Base-by-base conservation (phyloP, 2,797 vertebrate species). In the Phoxinus dragarum region DNA sequence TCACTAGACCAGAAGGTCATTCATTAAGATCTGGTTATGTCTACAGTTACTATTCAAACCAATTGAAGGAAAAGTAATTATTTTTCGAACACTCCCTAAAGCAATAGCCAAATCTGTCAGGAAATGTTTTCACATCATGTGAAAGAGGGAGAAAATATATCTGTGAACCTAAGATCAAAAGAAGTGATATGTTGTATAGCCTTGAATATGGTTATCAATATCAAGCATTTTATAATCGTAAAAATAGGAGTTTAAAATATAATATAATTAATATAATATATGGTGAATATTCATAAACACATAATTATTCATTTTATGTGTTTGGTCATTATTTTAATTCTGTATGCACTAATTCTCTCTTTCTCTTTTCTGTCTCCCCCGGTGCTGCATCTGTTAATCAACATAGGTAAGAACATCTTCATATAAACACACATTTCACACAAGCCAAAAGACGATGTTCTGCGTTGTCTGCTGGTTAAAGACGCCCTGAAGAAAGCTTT, bases 1-100 rank as follows among this genome's bases (percentile, higher is more conserved):
- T 92, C 92, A 92, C 87, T 87, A 86, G 93, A 94, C 89, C 93
- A 93, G 93, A 94, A 94, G 90, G 93, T 87, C 83, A 90, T 93
- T 89, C 90, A 92, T 90, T 92, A 79, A 92, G 89, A 92, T 88
- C 89, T 88, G 90, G 78, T 86, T 85, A 71, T 89, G 90, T 90
- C 85, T 89, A 88, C 49, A 81, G 81, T 86, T 84, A 82, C 74
- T 81, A 75, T 88, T 88, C 75, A 85, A 86, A 89, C 89, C 86
- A 90, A 85, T 85, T 88, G 88, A 90, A 88, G 84, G 75, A 89
- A 91, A 86, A 91, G 49, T 86, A 86, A 90, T 91, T 88, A 86
- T 89, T 91, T 89, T 83, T 76, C 47, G 3, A 79, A 69, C 36
- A 31, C 19, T 66, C 72, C 74, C 68, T 75, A 42, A 36, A 80